Evolutionary conservation across 1,140 invertebrate genomes (phyloP), one percentile per base, ranked within the genome.

Genomic region (Rhopalosiphum maidis): DNA sequence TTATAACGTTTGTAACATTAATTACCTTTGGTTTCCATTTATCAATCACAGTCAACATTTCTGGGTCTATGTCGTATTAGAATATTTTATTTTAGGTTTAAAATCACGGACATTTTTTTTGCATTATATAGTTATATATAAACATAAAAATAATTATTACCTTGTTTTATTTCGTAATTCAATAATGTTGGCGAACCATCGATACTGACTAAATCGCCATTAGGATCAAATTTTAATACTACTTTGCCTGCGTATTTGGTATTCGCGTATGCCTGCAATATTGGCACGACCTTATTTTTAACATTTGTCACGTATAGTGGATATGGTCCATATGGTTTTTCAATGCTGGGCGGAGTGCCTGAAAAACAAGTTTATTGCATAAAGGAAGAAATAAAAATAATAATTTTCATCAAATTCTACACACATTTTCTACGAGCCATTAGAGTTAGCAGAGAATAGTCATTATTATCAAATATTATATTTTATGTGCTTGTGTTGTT

Each of bases 241-340:
- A 99, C 95, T 94, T 97, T 96, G 0, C 98, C 98, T 35, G 99
- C 95, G 95, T 99, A 99, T 95, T 99, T 99, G 2, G 98, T 98
- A 94, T 97, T 98, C 0, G 98, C 98, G 94, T 98, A 99, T 7
- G 98, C 98, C 95, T 99, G 98, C 0, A 99, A 98, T 7, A 98
- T 98, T 0, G 98, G 97, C 3, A 97, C 97, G 93, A 96, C 96
- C 94, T 97, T 97, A 0, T 97, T 97, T 90, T 96, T 97, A 0
- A 95, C 46, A 95, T 98, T 97, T 2, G 95, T 96, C 0, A 98
- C 96, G 48, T 97, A 94, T 0, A 96, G 97, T 1, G 98, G 98
- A 95, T 99, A 99, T 2, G 96, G 95, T 7, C 97, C 98, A 93
- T 97, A 96, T 0, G 97, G 96, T 48, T 95, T 95, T 94, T 99